Evolutionary conservation across 2,888 invertebrate genomes (phyloP), one percentile per base, ranked within the genome.

Genomic region (Acanthosepion esculentum): DNA sequence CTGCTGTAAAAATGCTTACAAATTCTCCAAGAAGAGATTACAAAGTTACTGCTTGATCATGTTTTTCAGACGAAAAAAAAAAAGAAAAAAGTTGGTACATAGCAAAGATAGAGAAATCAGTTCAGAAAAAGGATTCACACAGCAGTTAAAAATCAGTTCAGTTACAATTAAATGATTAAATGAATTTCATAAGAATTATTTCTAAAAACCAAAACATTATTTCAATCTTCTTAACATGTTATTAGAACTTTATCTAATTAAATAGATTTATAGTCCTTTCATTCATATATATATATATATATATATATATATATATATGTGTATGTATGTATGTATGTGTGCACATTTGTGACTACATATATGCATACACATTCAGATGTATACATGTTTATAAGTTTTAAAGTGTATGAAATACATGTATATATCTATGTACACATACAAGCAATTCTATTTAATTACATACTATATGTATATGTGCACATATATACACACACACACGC

Each of bases 161-260:
- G n/a, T 78, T 78, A 78, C 78, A 78, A 78, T 78, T 78, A 78
- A 78, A 78, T n/a, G n/a, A 78, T 78, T 78, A 78, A 78, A 78
- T 78, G 15, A 15, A n/a, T n/a, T 78, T 78, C 23, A n/a, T 33
- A 33, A n/a, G n/a, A 64, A n/a, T 48, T 50, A 92, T 50, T 8
- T 41, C 92, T 53, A 92, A 48, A 29, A 41, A 41, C 15, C 15
- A 91, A 94, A 94, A 48, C 59, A 94, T 53, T 55, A 15, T 55
- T 55, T 55, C 55, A 59, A 59, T 59, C 59, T 59, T 20, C 59
- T 59, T 6, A 59, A 59, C 23, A 59, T 33, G n/a, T 78, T 78
- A 78, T n/a, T n/a, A 33, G n/a, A 78, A 78, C n/a, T 78, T 78
- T n/a, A n/a, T 0, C n/a, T 78, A n/a, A 78, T 78, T n/a, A n/a